Evolutionary conservation across 2,888 invertebrate species (phyloP).

Genomic region (Eucriotettix oculatus): DNA sequence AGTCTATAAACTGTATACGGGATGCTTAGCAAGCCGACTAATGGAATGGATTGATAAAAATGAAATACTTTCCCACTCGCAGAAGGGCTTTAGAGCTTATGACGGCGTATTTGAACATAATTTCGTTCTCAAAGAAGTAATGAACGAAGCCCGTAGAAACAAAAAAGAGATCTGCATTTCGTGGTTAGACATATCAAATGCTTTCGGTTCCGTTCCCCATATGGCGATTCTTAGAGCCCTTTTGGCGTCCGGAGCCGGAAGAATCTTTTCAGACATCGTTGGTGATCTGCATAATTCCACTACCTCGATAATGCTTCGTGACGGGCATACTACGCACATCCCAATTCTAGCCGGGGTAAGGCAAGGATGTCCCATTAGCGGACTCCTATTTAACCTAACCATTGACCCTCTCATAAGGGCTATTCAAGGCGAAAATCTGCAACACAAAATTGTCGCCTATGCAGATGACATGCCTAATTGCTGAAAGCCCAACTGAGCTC

Average conservation of each 20-base stretch:
- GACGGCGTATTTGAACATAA: background rate
- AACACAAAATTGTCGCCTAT: background rate
- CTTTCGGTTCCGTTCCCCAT: background rate
- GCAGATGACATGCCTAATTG: background rate
- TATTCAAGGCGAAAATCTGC: background rate
- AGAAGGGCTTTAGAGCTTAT: background rate
- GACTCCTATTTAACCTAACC: background rate
- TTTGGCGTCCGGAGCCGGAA: background rate
- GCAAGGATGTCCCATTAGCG: no score
- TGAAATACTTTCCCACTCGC: background rate
- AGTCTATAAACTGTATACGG: constrained; percentile 15
- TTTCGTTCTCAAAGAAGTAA: background rate
- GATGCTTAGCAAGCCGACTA: constrained; percentile 9
- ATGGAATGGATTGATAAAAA: constrained; percentile 6
- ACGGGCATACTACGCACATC: no score
- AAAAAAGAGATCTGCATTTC: background rate
- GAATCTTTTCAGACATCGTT: background rate
- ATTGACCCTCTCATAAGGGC: background rate
- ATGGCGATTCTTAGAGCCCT: background rate
- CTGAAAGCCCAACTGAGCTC: background rate
- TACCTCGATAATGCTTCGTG: no score
- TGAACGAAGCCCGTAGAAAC: background rate
- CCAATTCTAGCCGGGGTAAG: background rate
- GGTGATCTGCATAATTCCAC: background rate
- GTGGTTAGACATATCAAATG: background rate